Evolutionary conservation across 2,888 invertebrate genomes (phyloP).

Genomic region (Sphaerophoria rueppellii): DNA sequence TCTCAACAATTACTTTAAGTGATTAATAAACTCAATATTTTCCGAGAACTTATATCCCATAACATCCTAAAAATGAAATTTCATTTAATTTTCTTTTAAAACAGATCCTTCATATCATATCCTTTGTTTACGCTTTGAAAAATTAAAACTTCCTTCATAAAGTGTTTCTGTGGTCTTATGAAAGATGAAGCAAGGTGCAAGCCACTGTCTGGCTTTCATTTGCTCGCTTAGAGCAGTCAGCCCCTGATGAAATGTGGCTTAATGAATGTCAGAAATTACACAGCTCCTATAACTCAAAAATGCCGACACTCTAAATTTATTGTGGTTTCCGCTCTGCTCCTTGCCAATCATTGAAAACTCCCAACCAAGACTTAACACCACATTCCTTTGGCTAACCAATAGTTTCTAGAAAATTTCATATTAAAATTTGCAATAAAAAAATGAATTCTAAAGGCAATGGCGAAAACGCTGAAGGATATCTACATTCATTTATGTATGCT

Average conservation of each 20-base stretch:
- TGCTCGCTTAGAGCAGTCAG: background rate
- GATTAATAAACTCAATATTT: too few relatives aligned
- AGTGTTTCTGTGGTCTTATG: too few relatives aligned
- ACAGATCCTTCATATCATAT: too few relatives aligned
- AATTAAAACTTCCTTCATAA: too few relatives aligned
- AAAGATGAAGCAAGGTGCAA: too few relatives aligned
- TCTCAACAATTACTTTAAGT: too few relatives aligned
- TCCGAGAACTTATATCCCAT: too few relatives aligned
- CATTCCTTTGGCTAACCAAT: slow-evolving; percentile 21
- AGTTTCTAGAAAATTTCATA: slow-evolving; percentile 33
- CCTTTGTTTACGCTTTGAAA: too few relatives aligned
- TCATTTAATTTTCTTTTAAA: too few relatives aligned
- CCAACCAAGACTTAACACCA: slow-evolving; percentile 4
- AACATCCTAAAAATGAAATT: too few relatives aligned
- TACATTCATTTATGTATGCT: background rate
- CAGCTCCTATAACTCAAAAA: slow-evolving; percentile 23
- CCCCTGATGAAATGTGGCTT: slow-evolving; percentile 7
- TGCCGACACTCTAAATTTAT: slow-evolving; percentile 45
- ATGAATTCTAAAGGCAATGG: background rate
- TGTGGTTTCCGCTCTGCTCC: slow-evolving; percentile 29
- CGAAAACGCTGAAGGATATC: background rate
- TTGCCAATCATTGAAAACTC: slow-evolving; percentile 30
- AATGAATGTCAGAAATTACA: slow-evolving; percentile 7
- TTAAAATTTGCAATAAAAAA: slow-evolving; percentile 15
- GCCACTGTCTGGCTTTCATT: too few relatives aligned